Base-by-base conservation (phyloP, 2,797 vertebrate species). In the Denticeps clupeoides region DNA sequence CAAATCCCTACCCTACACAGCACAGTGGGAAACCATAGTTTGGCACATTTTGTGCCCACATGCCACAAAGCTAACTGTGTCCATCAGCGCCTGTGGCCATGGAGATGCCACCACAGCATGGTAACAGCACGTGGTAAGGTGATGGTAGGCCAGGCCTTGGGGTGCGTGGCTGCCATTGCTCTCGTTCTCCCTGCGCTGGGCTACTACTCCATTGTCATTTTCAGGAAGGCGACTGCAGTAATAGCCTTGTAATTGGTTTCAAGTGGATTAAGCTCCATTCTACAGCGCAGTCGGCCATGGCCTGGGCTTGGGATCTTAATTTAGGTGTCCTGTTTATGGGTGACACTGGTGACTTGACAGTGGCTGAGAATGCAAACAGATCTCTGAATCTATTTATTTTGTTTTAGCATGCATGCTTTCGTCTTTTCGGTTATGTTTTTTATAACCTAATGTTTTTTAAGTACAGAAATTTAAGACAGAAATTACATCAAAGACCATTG, bases 231-330 rank as follows among this genome's bases (percentile, higher is more conserved):
- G 70, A 77, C 68, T 67, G 62, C 68, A 65, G 63, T 77, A 75
- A 77, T 70, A 67, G 73, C 64, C 55, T 71, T 78, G 81, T 83
- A 83, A 83, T 80, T 81, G 72, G 75, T 63, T 79, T 73, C 75
- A 69, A 80, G 74, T 71, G 75, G 82, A 82, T 81, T 77, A 80
- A 46, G 57, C 48, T 46, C 8, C 8, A 4, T 38, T 18, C 27
- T 26, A 27, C 26, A 10, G 26, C 26, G 27, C 9, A 27, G 26
- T 9, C 26, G 26, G 5, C 9, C 3, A 13, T 5, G 5, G 63
- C 59, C 49, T 24, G 12, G 38, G 33, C 42, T 18, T 24, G 45
- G 47, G 38, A 4, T 2, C 18, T 7, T 31, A 31, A n/a, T n/a
- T n/a, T n/a, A n/a, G n/a, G n/a, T n/a, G n/a, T n/a, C n/a, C n/a